Conservation (phyloP, 1,140 invertebrate genomes). For the Drosophila aff. region DNA sequence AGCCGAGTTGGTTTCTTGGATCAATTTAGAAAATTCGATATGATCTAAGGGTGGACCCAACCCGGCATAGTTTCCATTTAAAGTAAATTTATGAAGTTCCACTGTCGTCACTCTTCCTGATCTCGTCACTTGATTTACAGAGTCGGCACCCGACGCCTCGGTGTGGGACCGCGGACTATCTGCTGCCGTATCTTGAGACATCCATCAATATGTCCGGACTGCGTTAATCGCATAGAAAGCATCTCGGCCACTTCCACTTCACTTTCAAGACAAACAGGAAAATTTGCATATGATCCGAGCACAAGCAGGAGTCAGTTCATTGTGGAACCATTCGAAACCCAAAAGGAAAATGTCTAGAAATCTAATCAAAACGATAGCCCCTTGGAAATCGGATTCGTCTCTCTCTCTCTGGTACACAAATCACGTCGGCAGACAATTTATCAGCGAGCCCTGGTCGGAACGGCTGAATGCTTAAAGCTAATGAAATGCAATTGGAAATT, state of each 20-base stretch:
- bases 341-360: constrained; percentile 34
- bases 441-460: constrained; percentile 41
- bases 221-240: constrained; percentile 57
- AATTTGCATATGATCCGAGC: constrained; percentile 49
- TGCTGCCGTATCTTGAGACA: constrained; percentile 30
- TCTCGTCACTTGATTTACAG: constrained; percentile 41
- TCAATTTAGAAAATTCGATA: constrained; percentile 59
- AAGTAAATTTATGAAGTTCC: neutral
- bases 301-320: constrained; percentile 16
- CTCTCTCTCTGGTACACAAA: constrained; percentile 44
- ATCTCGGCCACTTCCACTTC: constrained; percentile 44
- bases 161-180: constrained; percentile 21
- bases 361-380: constrained; percentile 55
- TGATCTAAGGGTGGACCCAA: constrained; percentile 21
- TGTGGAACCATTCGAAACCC: constrained; percentile 23
- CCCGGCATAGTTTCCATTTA: neutral
- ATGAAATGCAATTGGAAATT: constrained; percentile 66
- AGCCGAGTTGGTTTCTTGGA: constrained; percentile 24
- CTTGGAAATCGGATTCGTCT: constrained; percentile 24
- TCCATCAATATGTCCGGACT: constrained; percentile 54
- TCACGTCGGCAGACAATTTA: constrained; percentile 63
- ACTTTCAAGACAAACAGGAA: constrained; percentile 49
- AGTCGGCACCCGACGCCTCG: constrained; percentile 5
- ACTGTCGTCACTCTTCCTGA: constrained; percentile 3
- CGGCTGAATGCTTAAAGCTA: constrained; percentile 34